Evolutionary conservation across 2,113 vertebrate genomes (phyloP).

Genomic region (Podarcis muralis): DNA sequence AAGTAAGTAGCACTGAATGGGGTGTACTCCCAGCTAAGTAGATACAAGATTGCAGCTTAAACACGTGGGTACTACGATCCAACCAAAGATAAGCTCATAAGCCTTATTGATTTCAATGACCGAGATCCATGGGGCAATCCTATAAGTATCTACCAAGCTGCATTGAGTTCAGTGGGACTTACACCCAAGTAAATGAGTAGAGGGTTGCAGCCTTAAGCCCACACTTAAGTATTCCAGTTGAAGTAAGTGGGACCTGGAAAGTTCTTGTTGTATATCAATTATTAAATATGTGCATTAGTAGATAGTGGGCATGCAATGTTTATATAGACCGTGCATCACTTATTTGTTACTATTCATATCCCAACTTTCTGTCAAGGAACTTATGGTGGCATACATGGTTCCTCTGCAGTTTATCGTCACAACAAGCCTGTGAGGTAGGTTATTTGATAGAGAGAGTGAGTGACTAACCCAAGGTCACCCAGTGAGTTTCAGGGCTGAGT

Average conservation of each 20-base stretch:
- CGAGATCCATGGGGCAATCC: too few relatives aligned
- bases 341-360: not conserved
- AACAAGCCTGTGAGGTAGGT: not conserved
- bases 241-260: too few relatives aligned
- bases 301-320: too few relatives aligned
- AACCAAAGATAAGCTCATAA: not conserved
- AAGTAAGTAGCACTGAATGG: too few relatives aligned
- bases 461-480: not conserved
- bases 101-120: not conserved
- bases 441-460: not conserved
- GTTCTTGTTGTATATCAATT: too few relatives aligned
- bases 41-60: not conserved
- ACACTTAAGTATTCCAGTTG: too few relatives aligned
- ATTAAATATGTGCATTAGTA: too few relatives aligned
- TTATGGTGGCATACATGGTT: not conserved
- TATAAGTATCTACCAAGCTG: too few relatives aligned
- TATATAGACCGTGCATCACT: too few relatives aligned
- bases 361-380: not conserved
- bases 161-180: not conserved
- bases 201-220: too few relatives aligned
- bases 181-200: too few relatives aligned
- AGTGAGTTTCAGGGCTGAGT: not conserved
- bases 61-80: not conserved
- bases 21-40: not conserved
- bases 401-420: not conserved